Percentiles rank a stretch among this genome's conserved stretches.
phyloP scores from a whole-genome alignment of 2,113 vertebrate species.

The Limnothrissa miodon region DNA sequence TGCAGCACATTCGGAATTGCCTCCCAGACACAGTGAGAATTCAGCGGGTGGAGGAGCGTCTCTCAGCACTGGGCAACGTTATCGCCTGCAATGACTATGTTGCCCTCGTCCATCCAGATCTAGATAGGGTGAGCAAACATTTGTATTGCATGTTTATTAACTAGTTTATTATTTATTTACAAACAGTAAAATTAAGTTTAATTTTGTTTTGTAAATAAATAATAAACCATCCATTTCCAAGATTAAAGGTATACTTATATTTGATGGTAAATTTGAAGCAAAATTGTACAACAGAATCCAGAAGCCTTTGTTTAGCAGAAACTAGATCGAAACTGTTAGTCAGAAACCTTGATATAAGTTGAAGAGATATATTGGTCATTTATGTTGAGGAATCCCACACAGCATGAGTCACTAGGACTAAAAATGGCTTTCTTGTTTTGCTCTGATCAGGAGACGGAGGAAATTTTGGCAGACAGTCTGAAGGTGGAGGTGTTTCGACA shows the following conservation, averaged over 20 bases:
- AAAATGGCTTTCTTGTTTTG: background rate
- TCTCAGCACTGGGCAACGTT: conserved; percentile 94
- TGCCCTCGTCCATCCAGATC: conserved; percentile 91
- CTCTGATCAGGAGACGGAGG: conserved; percentile 86
- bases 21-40: conserved; percentile 85
- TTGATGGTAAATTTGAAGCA: too few species aligned
- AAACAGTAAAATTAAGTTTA: too few species aligned
- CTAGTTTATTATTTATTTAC: too few species aligned
- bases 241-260: too few species aligned
- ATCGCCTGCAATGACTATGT: conserved; percentile 96
- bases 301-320: too few species aligned
- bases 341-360: too few species aligned
- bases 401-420: background rate
- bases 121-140: conserved; percentile 82
- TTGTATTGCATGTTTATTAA: background rate
- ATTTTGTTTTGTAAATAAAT: too few species aligned
- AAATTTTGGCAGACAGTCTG: conserved; percentile 91
- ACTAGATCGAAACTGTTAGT: too few species aligned
- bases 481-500: conserved; percentile 98
- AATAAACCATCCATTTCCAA: too few species aligned
- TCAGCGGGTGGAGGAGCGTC: conserved; percentile 88
- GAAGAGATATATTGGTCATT: background rate
- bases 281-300: too few species aligned
- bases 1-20: conserved; percentile 91
- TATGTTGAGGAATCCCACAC: background rate